Evolutionary conservation across 2,888 invertebrate species (phyloP), one percentile per base, ranked within the genome.

Genomic region (Sarcophaga caerulescens): DNA sequence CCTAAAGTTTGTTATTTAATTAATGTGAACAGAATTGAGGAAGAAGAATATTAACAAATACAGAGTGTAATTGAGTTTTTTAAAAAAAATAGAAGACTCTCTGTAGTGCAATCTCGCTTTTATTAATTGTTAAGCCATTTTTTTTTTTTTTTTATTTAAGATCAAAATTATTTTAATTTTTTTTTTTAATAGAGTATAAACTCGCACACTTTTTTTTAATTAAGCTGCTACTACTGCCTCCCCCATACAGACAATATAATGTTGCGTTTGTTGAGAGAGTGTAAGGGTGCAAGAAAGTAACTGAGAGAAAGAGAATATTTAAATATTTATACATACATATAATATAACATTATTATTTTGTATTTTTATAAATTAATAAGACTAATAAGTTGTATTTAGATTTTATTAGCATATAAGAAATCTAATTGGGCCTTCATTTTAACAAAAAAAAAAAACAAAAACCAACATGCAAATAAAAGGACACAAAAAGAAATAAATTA

Each of bases 101-200:
- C 89, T 90, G 86, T 90, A 84, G 90, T 91, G 90, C 89, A 90
- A 89, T 90, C 90, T 90, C 88, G 88, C 89, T 89, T 85, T 71
- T 87, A 85, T 75, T 81, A 84, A 76, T 85, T 85, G 81, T 88
- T 87, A 78, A 85, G 77, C 57, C 68, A 52, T 78, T 78, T 81
- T 76, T 52, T 65, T 81, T 76, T 52, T 65, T 77, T 77, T 75
- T 70, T 17, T 4, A 59, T 79, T 47, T 76, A 76, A 86, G 65
- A 69, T 63, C 25, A 14, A 52, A 14, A 52, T 14, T 52, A 52
- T 52, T 47, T 14, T 52, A 52, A 14, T 52, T 52, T 52, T 14
- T 52, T 47, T 14, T 63, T 81, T 75, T 73, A 79, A 6, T 80
- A 81, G 81, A 70, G 57, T 70, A 78, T 62, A 66, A 78, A 66